Base-by-base conservation (phyloP, 2,888 invertebrate species). In the Parthenolecanium corni region DNA sequence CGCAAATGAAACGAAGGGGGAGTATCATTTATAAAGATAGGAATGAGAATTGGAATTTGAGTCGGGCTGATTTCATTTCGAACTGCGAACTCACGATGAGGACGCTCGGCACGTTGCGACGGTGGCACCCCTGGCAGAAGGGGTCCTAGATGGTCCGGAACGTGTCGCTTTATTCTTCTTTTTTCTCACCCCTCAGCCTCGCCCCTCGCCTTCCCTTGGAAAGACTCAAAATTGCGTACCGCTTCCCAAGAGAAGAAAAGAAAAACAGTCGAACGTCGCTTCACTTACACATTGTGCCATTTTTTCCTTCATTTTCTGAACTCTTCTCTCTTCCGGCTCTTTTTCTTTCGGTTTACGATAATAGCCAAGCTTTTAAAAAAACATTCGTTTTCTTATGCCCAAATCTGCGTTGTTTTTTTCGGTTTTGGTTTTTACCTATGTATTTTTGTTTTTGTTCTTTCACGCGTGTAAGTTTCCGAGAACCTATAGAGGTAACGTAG, bases 1-100 rank as follows among this genome's bases (percentile, higher is more conserved):
- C 67, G 67, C 65, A 62, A 67, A 67, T 65, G 65, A 65, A 65
- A 66, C 62, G 65, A 64, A 58, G 58, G 58, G 31, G 58, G 58
- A 58, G 47, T 47, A 47, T 58, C 58, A 47, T 58, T 58, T 58
- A 58, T 58, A 58, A 58, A 58, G 58, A 58, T 58, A 58, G 58
- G 58, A 58, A 58, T 58, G 58, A 58, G 58, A 58, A 58, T 58
- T 58, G 58, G 58, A 58, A 58, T 58, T 58, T 58, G 58, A 58
- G 58, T 58, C 58, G 58, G 25, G 58, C 58, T 58, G 58, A 58
- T 58, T 58, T 58, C 58, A 58, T 58, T 58, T 58, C 47, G 47
- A 58, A 58, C 46, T 58, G 31, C 31, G 5, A 31, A 31, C 31
- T 9, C 9, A 4, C 9, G 5, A 9, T 6, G 5, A 9, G 9